Evolutionary conservation across 2,797 vertebrate species (phyloP).

Genomic region (Dendrocincla fuliginosa): DNA sequence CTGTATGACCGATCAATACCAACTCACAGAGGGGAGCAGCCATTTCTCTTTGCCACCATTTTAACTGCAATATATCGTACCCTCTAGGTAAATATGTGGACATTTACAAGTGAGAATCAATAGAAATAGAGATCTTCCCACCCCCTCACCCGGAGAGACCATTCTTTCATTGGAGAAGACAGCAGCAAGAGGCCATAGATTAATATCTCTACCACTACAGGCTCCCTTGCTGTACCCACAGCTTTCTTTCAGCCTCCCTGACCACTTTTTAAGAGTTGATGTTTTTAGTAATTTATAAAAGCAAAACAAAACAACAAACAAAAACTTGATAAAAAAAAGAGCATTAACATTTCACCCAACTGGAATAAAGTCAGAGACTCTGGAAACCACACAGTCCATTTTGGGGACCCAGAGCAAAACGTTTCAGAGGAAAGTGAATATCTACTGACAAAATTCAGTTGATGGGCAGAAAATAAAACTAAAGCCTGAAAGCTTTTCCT

Average conservation of each 20-base stretch:
- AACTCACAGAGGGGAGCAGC: constrained; percentile 39
- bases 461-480: neutral
- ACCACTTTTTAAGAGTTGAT: neutral
- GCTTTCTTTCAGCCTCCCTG: neutral
- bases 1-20: constrained; percentile 43
- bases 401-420: neutral
- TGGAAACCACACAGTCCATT: neutral
- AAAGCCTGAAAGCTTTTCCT: neutral
- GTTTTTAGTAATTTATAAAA: neutral
- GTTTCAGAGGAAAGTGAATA: neutral
- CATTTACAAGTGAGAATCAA: constrained; percentile 43
- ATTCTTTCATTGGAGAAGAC: neutral
- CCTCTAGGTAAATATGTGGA: constrained; percentile 44
- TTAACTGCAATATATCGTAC: constrained; percentile 25
- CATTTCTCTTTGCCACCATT: constrained; percentile 44
- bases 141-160: neutral
- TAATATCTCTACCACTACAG: neutral
- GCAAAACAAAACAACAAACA: neutral
- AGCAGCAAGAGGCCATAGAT: neutral
- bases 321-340: neutral
- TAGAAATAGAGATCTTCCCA: constrained; percentile 28
- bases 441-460: neutral
- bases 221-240: neutral
- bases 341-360: neutral
- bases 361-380: neutral